A percentile compares a stretch with the other conserved stretches of the same genome.
phyloP scores from a whole-genome alignment of 2,888 invertebrate genomes.

The Microchrysa polita region DNA sequence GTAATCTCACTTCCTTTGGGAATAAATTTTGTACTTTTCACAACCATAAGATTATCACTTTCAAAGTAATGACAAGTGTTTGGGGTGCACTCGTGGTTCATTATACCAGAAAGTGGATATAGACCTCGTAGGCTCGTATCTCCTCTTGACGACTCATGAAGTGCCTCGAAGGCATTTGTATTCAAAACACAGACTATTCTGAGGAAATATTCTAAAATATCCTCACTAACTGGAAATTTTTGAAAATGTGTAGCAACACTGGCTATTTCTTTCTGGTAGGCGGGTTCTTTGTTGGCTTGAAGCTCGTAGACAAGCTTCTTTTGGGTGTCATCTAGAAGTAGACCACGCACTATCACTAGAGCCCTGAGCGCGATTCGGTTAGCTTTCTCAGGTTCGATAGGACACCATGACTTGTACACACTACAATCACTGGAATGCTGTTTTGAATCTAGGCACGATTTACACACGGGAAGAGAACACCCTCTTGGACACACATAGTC shows the following conservation, averaged over 20 bases:
- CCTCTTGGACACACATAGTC: conserved; percentile 67
- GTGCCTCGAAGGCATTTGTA: conserved; percentile 64
- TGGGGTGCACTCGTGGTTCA: conserved; percentile 78
- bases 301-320: conserved; percentile 60
- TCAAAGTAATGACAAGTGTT: conserved; percentile 77
- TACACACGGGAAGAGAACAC: conserved; percentile 78
- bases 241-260: conserved; percentile 61
- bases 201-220: conserved; percentile 58
- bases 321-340: conserved; percentile 58
- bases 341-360: conserved; percentile 60
- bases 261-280: conserved; percentile 60
- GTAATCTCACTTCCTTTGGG: conserved; percentile 75
- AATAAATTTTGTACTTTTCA: conserved; percentile 70
- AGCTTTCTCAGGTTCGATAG: conserved; percentile 62
- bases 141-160: conserved; percentile 57
- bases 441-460: conserved; percentile 69
- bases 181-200: conserved; percentile 62
- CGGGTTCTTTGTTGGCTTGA: conserved; percentile 61
- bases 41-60: conserved; percentile 69
- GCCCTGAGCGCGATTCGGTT: conserved; percentile 59
- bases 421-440: conserved; percentile 73
- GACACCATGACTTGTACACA: conserved; percentile 69
- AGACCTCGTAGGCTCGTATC: conserved; percentile 69
- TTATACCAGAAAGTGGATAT: conserved; percentile 74
- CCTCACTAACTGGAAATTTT: conserved; percentile 61